Conservation (phyloP, 2,797 vertebrate species). For the Anisognathus igniventris region DNA sequence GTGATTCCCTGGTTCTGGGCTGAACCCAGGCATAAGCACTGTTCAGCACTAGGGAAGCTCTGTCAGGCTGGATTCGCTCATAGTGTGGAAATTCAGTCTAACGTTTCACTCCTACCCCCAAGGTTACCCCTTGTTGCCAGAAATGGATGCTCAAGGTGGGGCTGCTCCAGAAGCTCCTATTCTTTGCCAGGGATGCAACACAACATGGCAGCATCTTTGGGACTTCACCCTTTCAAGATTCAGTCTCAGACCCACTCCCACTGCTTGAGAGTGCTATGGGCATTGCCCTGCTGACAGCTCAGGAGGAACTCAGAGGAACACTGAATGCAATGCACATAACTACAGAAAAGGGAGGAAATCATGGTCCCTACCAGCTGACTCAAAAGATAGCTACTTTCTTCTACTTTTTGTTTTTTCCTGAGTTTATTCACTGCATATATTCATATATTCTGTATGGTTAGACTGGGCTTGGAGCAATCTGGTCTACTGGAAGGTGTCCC, state of each 20-base stretch:
- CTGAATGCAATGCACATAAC: neutral
- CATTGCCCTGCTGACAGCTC: neutral
- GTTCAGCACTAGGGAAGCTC: neutral
- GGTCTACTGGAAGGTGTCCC: neutral
- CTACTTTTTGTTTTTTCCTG: neutral
- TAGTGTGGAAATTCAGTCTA: neutral
- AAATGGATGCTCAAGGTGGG: neutral
- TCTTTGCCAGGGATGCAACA: neutral
- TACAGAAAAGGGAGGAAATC: neutral
- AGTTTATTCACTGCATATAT: neutral
- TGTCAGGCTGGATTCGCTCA: neutral
- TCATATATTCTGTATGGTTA: neutral
- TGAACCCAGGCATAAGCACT: neutral
- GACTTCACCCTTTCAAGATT: neutral
- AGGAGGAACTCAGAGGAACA: accelerated
- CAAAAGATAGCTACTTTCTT: neutral
- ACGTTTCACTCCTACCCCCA: neutral
- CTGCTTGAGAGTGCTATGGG: neutral
- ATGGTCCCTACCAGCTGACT: neutral
- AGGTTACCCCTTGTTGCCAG: neutral
- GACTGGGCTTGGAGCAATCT: neutral
- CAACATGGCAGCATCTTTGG: neutral
- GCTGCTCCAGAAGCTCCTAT: neutral
- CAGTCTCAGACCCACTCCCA: neutral
- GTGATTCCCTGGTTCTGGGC: neutral